Evolutionary conservation across 1,140 invertebrate species (phyloP).

Genomic region (fruit fly (Drosophila melanogaster)): Release_6_plus_ISO1_MT NT_037436.4:13546501-13547000

Average conservation of each 20-base stretch:
- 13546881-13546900: conserved; percentile 56
- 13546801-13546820: conserved; percentile 81
- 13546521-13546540: conserved; percentile 37
- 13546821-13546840: conserved; percentile 84
- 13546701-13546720: conserved; percentile 47
- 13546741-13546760: conserved; percentile 73
- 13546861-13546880: conserved; percentile 1
- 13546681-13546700: conserved; percentile 79
- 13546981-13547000: conserved; percentile 78
- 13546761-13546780: not conserved
- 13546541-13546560: conserved; percentile 81
- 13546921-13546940: conserved; percentile 77
- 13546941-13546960: not conserved
- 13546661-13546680: conserved; percentile 58
- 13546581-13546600: conserved; percentile 56
- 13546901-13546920: conserved; percentile 80
- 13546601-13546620: conserved; percentile 81
- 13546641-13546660: conserved; percentile 58
- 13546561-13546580: conserved; percentile 84
- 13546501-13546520: not conserved
- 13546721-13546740: conserved; percentile 65
- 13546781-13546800: conserved; percentile 15
- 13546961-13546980: conserved; percentile 16
- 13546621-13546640: conserved; percentile 81
- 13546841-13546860: conserved; percentile 35